These are phyloP conservation scores for Harpegnathos saltator DNA, from an alignment of 1,140 invertebrate species.

Conservation along the genomic window DNA sequence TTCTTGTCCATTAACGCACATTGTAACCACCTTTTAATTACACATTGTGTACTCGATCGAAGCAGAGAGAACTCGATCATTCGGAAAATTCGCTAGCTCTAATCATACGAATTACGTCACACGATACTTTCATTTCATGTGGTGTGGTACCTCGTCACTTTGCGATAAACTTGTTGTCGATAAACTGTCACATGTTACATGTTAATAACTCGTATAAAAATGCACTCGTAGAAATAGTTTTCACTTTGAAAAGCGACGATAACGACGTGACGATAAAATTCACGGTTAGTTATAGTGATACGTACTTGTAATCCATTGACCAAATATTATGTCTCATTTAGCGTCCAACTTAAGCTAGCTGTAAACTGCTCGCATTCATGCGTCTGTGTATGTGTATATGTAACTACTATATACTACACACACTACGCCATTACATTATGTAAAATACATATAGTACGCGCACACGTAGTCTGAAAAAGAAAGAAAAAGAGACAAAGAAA, in stretches of 20 bases:
- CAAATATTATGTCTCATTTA: constrained; percentile 37
- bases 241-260: background rate
- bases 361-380: background rate
- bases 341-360: background rate
- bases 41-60: constrained; percentile 26
- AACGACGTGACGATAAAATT: background rate
- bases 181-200: constrained; percentile 4
- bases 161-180: background rate
- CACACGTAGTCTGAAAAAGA: constrained; percentile 4
- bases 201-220: too few relatives aligned
- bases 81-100: constrained; percentile 10
- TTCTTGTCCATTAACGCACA: constrained; percentile 25
- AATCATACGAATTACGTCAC: background rate
- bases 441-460: background rate
- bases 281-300: background rate
- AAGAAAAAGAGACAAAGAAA: too few relatives aligned
- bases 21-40: constrained; percentile 33
- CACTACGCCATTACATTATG: background rate
- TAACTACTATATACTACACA: background rate
- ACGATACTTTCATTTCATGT: constrained; percentile 5
- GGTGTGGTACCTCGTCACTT: background rate
- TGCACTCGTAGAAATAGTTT: constrained; percentile 15
- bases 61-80: background rate
- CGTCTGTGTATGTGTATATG: background rate
- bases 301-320: background rate